phyloP scores from a whole-genome alignment of 2,113 vertebrate species.

The Varanus komodoensis region DNA sequence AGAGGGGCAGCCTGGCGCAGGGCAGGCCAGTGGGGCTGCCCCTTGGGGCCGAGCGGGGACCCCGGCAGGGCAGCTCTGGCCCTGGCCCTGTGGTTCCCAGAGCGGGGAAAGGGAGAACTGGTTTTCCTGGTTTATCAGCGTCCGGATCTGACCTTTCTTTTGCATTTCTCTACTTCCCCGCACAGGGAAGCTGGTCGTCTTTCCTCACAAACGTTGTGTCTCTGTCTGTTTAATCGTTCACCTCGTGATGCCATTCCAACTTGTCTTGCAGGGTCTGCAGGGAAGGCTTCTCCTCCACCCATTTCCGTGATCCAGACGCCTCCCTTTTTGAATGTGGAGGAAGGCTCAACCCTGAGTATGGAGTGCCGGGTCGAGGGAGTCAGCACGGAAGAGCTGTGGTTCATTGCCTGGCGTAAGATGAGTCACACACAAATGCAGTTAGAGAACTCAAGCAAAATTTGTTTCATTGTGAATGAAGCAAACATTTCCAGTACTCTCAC shows the following conservation, averaged over 20 bases:
- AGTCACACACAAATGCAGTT: fast-evolving
- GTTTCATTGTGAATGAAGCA: neutral
- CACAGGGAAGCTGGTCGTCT: too few species aligned
- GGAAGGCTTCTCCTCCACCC: fast-evolving
- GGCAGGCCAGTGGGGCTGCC: too few species aligned
- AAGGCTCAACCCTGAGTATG: neutral
- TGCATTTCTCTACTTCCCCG: too few species aligned
- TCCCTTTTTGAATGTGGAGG: neutral
- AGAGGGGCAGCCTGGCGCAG: too few species aligned
- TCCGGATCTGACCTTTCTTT: too few species aligned
- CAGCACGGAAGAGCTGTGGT: neutral
- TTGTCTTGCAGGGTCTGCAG: neutral
- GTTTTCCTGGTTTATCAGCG: too few species aligned
- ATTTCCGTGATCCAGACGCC: neutral
- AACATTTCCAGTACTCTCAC: neutral
- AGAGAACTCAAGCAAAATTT: too few species aligned
- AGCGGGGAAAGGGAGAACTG: too few species aligned
- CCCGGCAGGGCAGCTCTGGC: too few species aligned
- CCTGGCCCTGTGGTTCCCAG: too few species aligned
- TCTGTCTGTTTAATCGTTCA: neutral
- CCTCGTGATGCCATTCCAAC: neutral
- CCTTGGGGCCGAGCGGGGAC: too few species aligned
- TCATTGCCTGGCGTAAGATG: neutral
- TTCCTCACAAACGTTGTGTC: neutral
- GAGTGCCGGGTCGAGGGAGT: neutral